Base-by-base conservation (phyloP, 2,888 invertebrate genomes). In the Monochamus alternatus region DNA sequence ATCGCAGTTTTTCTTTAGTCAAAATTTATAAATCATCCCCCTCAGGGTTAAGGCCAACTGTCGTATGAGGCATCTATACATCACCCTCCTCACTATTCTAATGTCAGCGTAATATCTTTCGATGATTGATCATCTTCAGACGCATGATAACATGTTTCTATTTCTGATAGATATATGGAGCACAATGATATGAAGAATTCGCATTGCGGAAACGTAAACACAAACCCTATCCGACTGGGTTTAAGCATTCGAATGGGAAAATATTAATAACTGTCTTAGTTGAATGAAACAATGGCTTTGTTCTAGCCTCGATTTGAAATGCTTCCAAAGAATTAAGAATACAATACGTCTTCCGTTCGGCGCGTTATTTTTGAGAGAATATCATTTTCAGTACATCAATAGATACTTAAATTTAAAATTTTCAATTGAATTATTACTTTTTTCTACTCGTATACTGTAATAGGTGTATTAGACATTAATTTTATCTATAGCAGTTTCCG, bases 41-140 rank as follows among this genome's bases (percentile, higher is more conserved):
- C 38, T 1, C 38, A 38, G 38, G 38, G 38, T 38, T 38, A 38
- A n/a, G 55, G 55, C 55, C 55, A 55, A 12, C 55, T 55, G 55
- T 55, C 55, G 55, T 14, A 55, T 7, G 12, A 38, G 32, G 32
- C 22, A 58, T 68, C 68, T 68, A 68, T 68, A 64, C 55, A 68
- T 68, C 52, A 52, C 58, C n/a, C 55, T 22, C 9, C 12, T 58
- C 55, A 55, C 68, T 58, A 31, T 58, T 52, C 30, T 66, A 55
- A 55, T 55, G 55, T 58, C 58, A 68, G 68, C 22, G 32, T 38
- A 68, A 43, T 55, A 68, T 55, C 68, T 9, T 43, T 22, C 58
- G 7, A 12, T 68, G 68, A 68, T 68, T 68, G 68, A 68, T 68
- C 58, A 55, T 43, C 47, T 38, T 12, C 55, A 55, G 55, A 55